A percentile compares a stretch with the other conserved stretches of the same genome.
Conservation (phyloP, 1,140 invertebrate species). For the Drosophila parvula region DNA sequence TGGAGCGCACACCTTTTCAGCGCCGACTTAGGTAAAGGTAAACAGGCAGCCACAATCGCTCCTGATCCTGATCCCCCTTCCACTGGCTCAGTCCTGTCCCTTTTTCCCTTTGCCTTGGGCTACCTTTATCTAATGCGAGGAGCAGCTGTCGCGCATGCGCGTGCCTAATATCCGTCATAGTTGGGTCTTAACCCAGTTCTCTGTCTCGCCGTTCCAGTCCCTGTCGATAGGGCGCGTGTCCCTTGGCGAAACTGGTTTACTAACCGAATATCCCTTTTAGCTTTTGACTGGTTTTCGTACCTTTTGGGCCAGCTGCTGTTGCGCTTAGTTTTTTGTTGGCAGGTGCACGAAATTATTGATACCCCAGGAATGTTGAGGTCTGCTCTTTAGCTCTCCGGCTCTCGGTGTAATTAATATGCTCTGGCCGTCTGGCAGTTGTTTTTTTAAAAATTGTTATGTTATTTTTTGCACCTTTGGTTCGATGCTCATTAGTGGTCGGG, state of each 20-base stretch:
- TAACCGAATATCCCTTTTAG: slow-evolving; percentile 30
- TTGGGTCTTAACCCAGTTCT: slow-evolving; percentile 42
- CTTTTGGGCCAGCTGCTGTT: slow-evolving; percentile 35
- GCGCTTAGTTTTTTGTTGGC: slow-evolving; percentile 70
- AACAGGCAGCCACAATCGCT: slow-evolving; percentile 47
- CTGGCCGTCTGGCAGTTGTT: slow-evolving; percentile 21
- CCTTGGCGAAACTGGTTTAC: slow-evolving; percentile 63
- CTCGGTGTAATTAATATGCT: slow-evolving; percentile 69
- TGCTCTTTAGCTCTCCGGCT: slow-evolving; percentile 7
- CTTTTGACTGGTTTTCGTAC: slow-evolving; percentile 46
- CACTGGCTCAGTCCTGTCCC: neutral
- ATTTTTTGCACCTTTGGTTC: slow-evolving; percentile 73
- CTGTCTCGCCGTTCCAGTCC: slow-evolving; percentile 12
- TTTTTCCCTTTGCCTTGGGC: neutral
- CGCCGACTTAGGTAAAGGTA: slow-evolving; percentile 29
- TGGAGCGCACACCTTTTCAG: slow-evolving; percentile 48
- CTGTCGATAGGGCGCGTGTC: slow-evolving; percentile 64
- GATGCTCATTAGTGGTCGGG: slow-evolving; percentile 71
- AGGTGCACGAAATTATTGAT: slow-evolving; percentile 80
- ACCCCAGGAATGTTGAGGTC: slow-evolving; percentile 50
- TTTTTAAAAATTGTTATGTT: slow-evolving; percentile 49
- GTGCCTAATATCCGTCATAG: slow-evolving; percentile 69
- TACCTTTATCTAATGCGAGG: slow-evolving; percentile 51
- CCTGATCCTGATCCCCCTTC: slow-evolving; percentile 41
- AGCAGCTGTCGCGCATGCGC: slow-evolving; percentile 74